Evolutionary conservation across 1,140 invertebrate species (phyloP).

Genomic region (Brachionus asplanchnoidis): DNA sequence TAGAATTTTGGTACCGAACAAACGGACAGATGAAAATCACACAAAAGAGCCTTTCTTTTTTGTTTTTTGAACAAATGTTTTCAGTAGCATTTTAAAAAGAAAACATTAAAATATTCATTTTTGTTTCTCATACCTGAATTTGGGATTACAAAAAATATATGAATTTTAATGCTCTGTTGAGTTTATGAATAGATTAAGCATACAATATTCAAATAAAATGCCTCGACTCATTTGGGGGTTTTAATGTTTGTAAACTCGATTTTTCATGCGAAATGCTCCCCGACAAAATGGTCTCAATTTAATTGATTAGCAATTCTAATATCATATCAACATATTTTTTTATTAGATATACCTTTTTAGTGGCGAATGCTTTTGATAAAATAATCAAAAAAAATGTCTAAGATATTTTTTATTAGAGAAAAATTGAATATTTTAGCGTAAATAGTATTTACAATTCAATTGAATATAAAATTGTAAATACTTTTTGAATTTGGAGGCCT

Average conservation of each 20-base stretch:
- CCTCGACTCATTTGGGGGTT: neutral
- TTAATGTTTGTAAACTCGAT: neutral
- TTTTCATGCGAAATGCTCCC: neutral
- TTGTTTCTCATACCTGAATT: neutral
- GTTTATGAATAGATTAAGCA: neutral
- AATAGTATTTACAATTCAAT: too few relatives aligned
- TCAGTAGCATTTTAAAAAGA: neutral
- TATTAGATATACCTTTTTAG: neutral
- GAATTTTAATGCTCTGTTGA: neutral
- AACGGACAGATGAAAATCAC: neutral
- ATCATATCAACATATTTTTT: neutral
- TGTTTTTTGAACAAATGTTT: neutral
- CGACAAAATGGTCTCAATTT: neutral
- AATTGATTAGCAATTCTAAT: neutral
- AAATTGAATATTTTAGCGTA: too few relatives aligned
- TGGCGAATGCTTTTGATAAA: too few relatives aligned
- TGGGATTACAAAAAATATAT: neutral
- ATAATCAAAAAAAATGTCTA: too few relatives aligned
- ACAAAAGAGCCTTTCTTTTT: neutral
- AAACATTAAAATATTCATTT: neutral
- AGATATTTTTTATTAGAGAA: too few relatives aligned
- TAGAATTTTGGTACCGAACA: neutral
- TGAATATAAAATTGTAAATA: too few relatives aligned
- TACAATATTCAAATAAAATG: neutral
- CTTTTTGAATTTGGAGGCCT: too few relatives aligned